phyloP scores from a whole-genome alignment of 1,140 invertebrate genomes.

The Diabrotica undecimpunctata region DNA sequence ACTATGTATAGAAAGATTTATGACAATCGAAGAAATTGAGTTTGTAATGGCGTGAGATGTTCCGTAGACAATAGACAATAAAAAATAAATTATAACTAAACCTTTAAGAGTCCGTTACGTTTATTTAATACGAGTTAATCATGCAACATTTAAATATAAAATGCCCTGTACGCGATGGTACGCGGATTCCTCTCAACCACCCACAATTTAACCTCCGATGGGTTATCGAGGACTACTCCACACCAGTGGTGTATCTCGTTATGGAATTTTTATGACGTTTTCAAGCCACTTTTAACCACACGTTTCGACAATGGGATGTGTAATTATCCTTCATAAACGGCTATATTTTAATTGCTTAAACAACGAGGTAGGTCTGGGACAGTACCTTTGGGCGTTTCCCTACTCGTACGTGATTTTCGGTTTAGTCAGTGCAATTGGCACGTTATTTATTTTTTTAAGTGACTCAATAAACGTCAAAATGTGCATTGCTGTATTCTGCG shows the following conservation, averaged over 20 bases:
- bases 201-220: slow-evolving; percentile 22
- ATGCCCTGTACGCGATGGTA: slow-evolving; percentile 46
- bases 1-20: slow-evolving; percentile 33
- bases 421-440: too few species aligned
- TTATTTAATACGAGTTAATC: slow-evolving; percentile 49
- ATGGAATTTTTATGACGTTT: too few species aligned
- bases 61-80: slow-evolving; percentile 43
- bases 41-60: slow-evolving; percentile 44
- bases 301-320: too few species aligned
- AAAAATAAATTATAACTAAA: slow-evolving; percentile 48
- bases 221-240: slow-evolving; percentile 19
- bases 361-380: too few species aligned
- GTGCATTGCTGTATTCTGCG: too few species aligned
- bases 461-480: too few species aligned
- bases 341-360: too few species aligned
- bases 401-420: too few species aligned
- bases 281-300: too few species aligned
- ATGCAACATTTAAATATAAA: slow-evolving; percentile 49
- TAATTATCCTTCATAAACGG: too few species aligned
- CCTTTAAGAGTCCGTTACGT: slow-evolving; percentile 45
- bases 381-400: too few species aligned
- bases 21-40: slow-evolving; percentile 41
- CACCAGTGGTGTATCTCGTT: slow-evolving; percentile 7
- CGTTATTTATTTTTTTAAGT: too few species aligned
- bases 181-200: slow-evolving; percentile 25